Evolutionary conservation across 23 tunicate species (phyloP), one percentile per base, ranked within the genome.

Genomic region (Halocynthia roretzi): DNA sequence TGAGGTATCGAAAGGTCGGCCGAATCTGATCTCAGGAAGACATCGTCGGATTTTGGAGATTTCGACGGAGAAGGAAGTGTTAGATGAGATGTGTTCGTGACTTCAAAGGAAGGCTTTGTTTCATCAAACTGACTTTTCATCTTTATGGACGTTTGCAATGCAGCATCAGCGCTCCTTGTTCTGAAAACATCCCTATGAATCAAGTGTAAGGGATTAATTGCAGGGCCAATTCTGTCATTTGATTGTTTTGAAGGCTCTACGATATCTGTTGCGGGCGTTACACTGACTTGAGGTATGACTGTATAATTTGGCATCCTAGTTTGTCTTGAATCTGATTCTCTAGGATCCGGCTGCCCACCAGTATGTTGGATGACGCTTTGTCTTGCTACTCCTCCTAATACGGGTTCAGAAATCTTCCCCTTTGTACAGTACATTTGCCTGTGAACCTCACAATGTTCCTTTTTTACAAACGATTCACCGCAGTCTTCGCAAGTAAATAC

Each of bases 111-210:
- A 11, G 17, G 79, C 8, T 20, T 75, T 15, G 67, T 11, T 8
- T 31, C 44, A 31, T 31, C 44, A 31, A 31, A 31, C 44, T 31
- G 44, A 31, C 44, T 31, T 4, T 74, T 60, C 50, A 71, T 12
- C 23, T 58, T 55, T 12, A 71, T 40, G 15, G 72, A 55, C 31
- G 81, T 18, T 70, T 80, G 76, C 50, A 86, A 60, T 0, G 86
- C 81, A 14, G 83, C 83, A 54, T 87, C 93, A 8, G 93, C 93
- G 55, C 93, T 87, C 51, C 71, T 82, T n/a, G 93, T 82, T 7
- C 93, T 71, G 57, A 68, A 81, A 20, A 87, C 54, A 62, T 87
- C 93, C 15, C 51, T 57, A 23, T 80, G 80, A 0, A 69, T 61
- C n/a, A 8, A 54, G 23, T 60, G 54, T 69, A 80, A 12, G 14